Conservation (phyloP, 1,140 invertebrate species). For the Tigriopus japonicus region DNA sequence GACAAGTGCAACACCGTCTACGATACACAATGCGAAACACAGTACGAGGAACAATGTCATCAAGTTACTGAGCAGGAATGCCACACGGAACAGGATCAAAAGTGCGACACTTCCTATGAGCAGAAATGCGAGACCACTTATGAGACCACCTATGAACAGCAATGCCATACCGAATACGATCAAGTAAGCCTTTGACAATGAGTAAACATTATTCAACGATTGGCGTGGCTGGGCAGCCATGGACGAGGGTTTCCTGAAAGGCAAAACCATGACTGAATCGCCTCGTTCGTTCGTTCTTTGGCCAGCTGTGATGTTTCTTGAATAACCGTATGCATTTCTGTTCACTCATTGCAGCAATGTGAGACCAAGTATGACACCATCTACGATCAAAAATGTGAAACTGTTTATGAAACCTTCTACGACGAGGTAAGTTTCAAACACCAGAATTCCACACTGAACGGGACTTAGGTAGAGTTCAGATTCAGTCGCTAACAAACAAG, state of each 20-base stretch:
- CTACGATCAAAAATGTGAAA: slow-evolving; percentile 14
- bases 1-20: slow-evolving; percentile 13
- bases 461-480: no score
- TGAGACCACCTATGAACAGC: slow-evolving; percentile 8
- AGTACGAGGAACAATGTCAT: slow-evolving; percentile 10
- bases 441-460: no score
- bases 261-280: no score
- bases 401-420: slow-evolving; percentile 7
- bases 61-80: slow-evolving; percentile 9
- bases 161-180: background rate
- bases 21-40: slow-evolving; percentile 1
- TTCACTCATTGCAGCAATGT: background rate
- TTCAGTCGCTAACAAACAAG: no score
- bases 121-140: slow-evolving; percentile 11
- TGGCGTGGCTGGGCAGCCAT: no score
- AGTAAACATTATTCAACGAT: no score
- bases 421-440: background rate
- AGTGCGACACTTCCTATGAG: slow-evolving; percentile 11
- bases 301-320: no score
- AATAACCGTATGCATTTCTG: no score
- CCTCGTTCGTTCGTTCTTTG: no score
- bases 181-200: background rate
- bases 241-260: no score
- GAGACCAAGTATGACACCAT: slow-evolving; percentile 12
- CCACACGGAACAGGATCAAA: slow-evolving; percentile 2